These are phyloP conservation scores for Scytalopus superciliaris DNA, from an alignment of 2,113 vertebrate species.

Conservation along the genomic window DNA sequence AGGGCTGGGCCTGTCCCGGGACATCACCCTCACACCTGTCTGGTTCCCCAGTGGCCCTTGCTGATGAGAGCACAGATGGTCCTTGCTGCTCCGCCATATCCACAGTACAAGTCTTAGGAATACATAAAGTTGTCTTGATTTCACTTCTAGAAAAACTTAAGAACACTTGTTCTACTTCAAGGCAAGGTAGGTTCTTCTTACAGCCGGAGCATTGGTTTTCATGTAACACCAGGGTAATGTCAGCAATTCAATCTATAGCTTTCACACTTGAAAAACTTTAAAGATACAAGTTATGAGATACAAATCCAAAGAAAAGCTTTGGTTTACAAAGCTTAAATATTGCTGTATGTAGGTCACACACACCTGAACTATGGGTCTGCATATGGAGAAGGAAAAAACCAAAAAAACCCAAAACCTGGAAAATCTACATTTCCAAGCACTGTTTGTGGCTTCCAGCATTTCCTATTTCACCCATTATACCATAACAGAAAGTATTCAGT, in stretches of 20 bases:
- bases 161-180: not conserved
- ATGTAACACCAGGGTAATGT: not conserved
- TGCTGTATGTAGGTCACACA: not conserved
- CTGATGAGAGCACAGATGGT: not conserved
- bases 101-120: not conserved
- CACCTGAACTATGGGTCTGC: not conserved
- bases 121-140: not conserved
- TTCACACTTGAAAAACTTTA: not conserved
- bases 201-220: not conserved
- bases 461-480: not conserved
- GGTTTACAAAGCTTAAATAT: not conserved
- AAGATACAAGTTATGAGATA: not conserved
- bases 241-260: not conserved
- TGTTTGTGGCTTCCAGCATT: not conserved
- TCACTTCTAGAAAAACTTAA: not conserved
- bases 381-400: not conserved
- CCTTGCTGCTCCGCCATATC: not conserved
- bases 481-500: not conserved
- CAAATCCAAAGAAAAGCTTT: not conserved
- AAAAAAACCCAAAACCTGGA: not conserved
- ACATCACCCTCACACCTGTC: accelerated
- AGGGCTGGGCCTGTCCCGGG: not conserved
- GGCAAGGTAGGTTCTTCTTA: not conserved
- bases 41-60: not conserved
- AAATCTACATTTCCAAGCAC: not conserved